Evolutionary conservation across 2,797 vertebrate species (phyloP), one percentile per base, ranked within the genome.

Genomic region (Carcharodon carcharias): DNA sequence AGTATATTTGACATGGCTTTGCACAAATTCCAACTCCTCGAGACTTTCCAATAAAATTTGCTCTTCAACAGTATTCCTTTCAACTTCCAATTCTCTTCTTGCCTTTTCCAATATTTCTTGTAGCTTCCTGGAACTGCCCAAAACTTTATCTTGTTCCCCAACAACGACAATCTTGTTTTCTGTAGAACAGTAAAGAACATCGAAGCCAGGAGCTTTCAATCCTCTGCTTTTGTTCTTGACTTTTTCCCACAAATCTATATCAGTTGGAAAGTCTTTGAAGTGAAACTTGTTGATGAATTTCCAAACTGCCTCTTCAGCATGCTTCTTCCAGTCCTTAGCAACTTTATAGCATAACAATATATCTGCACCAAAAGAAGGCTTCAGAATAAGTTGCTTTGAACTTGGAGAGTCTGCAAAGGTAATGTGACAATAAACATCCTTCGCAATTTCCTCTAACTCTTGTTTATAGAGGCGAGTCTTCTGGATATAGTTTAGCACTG

Each of bases 241-340:
- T 89, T 77, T 96, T 40, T 96, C 96, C 97, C 97, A 97, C 56
- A 97, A 88, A 35, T 97, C 97, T 50, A 31, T 65, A 23, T 97
- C 96, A 26, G 88, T 87, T 4, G 45, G 28, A 56, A 97, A 28
- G n/a, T 96, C 96, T 35, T 80, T 71, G 58, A 96, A 95, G 16
- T 69, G 88, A 77, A 96, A 97, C 93, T 96, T 96, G 3, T 96
- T 88, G 14, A 97, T 85, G 85, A 97, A 96, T n/a, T 73, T 56
- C 96, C 96, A 58, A 56, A 96, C 93, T 96, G 87, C 96, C 50
- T 71, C 96, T 96, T 0, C 96, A 4, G 95, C 96, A 28, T 96
- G 96, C 9, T 73, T 94, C 71, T 97, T 96, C 97, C 97, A 97
- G 8, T 95, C 96, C 40, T 96, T 96, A 63, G 97, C 97, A 71